Conservation (phyloP, 1,140 invertebrate species). For the Drosophila hydei region DNA sequence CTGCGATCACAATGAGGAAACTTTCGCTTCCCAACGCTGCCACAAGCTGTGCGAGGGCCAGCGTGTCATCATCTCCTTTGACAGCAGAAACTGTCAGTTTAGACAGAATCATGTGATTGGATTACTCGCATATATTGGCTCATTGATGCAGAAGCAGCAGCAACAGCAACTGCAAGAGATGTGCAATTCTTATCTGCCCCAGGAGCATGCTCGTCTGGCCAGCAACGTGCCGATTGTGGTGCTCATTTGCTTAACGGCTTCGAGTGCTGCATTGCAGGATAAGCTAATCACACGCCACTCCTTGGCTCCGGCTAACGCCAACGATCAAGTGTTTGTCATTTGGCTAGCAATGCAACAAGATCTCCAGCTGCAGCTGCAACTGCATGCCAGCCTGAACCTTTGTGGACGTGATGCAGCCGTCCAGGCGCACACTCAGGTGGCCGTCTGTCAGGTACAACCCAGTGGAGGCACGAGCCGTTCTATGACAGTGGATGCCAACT, state of each 20-base stretch:
- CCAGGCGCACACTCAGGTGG: neutral
- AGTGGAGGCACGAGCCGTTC: constrained; percentile 24
- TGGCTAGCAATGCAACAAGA: constrained; percentile 61
- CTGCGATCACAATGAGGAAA: constrained; percentile 43
- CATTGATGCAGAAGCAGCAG: neutral
- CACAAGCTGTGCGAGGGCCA: constrained; percentile 36
- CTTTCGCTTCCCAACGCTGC: constrained; percentile 3
- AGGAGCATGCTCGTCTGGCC: constrained; percentile 24
- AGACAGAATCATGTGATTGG: constrained; percentile 52
- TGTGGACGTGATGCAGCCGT: constrained; percentile 52
- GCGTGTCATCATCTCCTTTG: constrained; percentile 42
- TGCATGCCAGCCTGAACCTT: constrained; percentile 42
- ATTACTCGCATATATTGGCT: constrained; percentile 38
- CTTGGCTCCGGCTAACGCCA: neutral
- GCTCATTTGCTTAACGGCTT: constrained; percentile 49
- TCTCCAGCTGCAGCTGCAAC: constrained; percentile 18
- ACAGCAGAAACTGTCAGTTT: constrained; percentile 14
- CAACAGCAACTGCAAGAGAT: neutral
- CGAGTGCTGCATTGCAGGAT: neutral
- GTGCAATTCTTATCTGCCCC: constrained; percentile 38
- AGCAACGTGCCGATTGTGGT: constrained; percentile 53
- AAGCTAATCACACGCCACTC: neutral
- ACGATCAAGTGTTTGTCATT: constrained; percentile 47
- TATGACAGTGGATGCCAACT: constrained; percentile 37
- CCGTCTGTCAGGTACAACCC: constrained; percentile 24